Conservation (phyloP, 2,113 vertebrate genomes). For the Hipposideros armiger region DNA sequence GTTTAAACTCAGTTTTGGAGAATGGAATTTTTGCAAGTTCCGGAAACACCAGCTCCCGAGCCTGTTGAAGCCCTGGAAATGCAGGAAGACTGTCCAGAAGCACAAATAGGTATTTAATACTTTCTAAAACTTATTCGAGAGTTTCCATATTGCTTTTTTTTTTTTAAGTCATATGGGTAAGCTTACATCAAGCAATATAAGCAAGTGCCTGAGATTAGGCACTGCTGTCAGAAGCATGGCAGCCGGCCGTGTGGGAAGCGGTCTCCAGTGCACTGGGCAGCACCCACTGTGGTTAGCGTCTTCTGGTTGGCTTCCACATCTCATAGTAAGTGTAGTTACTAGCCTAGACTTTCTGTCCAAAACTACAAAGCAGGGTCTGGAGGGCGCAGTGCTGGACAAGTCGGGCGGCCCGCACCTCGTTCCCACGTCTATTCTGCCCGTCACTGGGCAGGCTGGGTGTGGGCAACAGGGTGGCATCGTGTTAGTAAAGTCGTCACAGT, state of each 20-base stretch:
- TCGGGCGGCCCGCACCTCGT: not conserved
- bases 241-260: fast-evolving
- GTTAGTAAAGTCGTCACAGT: not conserved
- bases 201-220: not conserved
- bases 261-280: fast-evolving
- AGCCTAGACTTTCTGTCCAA: not conserved
- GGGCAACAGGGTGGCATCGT: not conserved
- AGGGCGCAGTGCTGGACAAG: fast-evolving
- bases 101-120: conserved; percentile 92
- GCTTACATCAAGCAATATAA: not conserved
- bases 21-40: conserved; percentile 99
- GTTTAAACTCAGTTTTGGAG: conserved; percentile 95
- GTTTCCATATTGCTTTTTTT: not conserved
- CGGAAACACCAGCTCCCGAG: conserved; percentile 97
- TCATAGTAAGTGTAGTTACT: not conserved
- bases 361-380: not conserved
- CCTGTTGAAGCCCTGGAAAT: conserved; percentile 92
- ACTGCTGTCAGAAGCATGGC: fast-evolving
- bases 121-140: not conserved
- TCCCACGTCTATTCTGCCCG: fast-evolving
- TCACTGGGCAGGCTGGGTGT: not conserved
- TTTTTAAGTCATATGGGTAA: not conserved
- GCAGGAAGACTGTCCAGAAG: conserved; percentile 94
- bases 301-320: not conserved
- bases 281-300: fast-evolving